These are phyloP conservation scores for Drosophila azteca DNA, from an alignment of 1,140 invertebrate species.

Conservation along the genomic window DNA sequence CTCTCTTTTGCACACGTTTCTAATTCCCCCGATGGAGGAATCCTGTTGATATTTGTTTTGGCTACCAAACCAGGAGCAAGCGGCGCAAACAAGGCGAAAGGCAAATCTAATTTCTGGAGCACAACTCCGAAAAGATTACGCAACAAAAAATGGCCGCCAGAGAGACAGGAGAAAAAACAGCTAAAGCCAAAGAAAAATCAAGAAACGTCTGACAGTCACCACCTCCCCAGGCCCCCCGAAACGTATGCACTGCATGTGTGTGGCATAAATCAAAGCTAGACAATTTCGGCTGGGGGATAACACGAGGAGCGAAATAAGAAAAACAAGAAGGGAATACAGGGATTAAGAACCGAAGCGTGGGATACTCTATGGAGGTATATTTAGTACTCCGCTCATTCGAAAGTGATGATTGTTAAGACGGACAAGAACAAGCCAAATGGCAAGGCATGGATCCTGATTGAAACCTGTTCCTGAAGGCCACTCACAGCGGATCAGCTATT, in stretches of 20 bases:
- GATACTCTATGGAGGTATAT: not conserved
- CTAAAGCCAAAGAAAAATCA: conserved; percentile 48
- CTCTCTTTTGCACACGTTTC: conserved; percentile 41
- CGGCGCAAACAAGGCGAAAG: conserved; percentile 16
- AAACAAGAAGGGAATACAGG: conserved; percentile 19
- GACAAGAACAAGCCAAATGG: too few relatives aligned
- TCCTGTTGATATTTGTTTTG: conserved; percentile 59
- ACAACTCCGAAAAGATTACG: conserved; percentile 40
- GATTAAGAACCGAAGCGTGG: not conserved
- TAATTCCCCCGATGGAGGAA: conserved; percentile 63
- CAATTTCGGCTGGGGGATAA: conserved; percentile 72
- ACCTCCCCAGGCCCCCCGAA: conserved; percentile 5
- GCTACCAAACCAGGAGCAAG: conserved; percentile 16
- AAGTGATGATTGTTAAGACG: too few relatives aligned
- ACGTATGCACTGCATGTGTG: conserved; percentile 79
- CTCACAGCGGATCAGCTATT: too few relatives aligned
- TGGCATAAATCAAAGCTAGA: conserved; percentile 81
- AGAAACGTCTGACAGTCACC: conserved; percentile 56
- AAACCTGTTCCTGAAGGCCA: too few relatives aligned
- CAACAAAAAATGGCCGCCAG: conserved; percentile 56
- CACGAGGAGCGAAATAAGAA: conserved; percentile 56
- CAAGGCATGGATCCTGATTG: too few relatives aligned
- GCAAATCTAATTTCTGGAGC: conserved; percentile 73
- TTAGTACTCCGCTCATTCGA: too few relatives aligned
- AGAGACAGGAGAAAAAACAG: conserved; percentile 23